Base-by-base conservation (phyloP, 2,888 invertebrate genomes). In the Drosophila yooni region DNA sequence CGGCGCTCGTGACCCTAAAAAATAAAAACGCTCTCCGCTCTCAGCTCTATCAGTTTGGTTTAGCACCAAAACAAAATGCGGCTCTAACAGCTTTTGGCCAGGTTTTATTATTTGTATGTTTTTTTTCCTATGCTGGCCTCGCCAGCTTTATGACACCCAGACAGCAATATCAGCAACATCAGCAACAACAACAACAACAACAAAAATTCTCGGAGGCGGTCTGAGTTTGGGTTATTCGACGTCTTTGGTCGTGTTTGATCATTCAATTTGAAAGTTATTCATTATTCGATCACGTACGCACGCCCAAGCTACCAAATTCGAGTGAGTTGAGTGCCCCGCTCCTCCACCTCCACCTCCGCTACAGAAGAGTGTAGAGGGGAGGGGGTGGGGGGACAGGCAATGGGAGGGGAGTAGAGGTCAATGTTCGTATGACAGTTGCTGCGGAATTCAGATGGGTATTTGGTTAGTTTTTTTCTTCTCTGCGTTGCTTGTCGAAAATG, bases 221-320 rank as follows among this genome's bases (percentile, higher is more conserved):
- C 52, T 52, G 56, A 25, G 53, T 74, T 54, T 68, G 40, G 48
- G 54, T 59, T 56, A 34, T 68, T 64, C 50, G 57, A 54, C 59
- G 66, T 77, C 64, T 67, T 70, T 81, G 67, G 78, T 68, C 81
- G 72, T 90, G 85, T 87, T 87, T 89, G 91, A 89, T 91, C 89
- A 89, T 88, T 88, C 87, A 88, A 88, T 88, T 91, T 89, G 87
- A 88, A 89, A 89, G 91, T 90, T 90, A 89, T 90, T 89, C 87
- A 89, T 88, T 91, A 89, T 82, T 82, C 88, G 87, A 89, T 88
- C 87, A 88, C 87, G 87, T 88, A 88, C 90, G 70, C 82, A 74
- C 68, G 70, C 76, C 79, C 76, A 87, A 83, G 70, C 76, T 66
- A 70, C 63, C 63, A 67, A 66, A 66, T 54, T 53, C 27, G 72